These are phyloP conservation scores for Colossoma macropomum DNA, from an alignment of 2,113 vertebrate genomes.

Conservation along the genomic window DNA sequence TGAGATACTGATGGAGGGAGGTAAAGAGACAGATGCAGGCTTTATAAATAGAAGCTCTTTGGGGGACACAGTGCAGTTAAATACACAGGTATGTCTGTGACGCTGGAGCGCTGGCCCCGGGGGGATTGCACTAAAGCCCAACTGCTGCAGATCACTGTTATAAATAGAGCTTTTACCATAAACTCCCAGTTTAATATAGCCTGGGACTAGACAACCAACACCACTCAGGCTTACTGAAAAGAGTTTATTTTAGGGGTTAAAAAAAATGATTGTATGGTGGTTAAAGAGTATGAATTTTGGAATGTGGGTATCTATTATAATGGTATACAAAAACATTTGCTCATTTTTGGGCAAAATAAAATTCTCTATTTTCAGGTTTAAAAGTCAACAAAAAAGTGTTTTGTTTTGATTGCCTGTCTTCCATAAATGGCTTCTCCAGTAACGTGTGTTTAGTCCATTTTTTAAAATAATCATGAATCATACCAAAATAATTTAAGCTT, in stretches of 20 bases:
- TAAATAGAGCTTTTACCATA: conserved; percentile 19
- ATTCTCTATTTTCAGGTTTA: not conserved
- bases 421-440: too few relatives aligned
- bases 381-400: too few relatives aligned
- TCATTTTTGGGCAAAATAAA: not conserved
- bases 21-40: conserved; percentile 45
- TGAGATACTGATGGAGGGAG: conserved; percentile 47
- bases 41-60: conserved; percentile 74
- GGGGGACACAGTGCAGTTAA: conserved; percentile 72
- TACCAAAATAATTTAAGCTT: too few relatives aligned
- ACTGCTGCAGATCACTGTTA: conserved; percentile 28
- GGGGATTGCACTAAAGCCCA: conserved; percentile 6
- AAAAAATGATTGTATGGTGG: too few relatives aligned
- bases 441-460: too few relatives aligned
- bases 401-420: too few relatives aligned
- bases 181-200: not conserved
- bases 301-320: too few relatives aligned
- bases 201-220: not conserved
- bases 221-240: not conserved
- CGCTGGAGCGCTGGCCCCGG: not conserved
- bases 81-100: conserved; percentile 72
- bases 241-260: too few relatives aligned
- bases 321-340: too few relatives aligned
- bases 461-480: too few relatives aligned
- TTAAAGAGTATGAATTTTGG: too few relatives aligned